Percentiles rank a stretch among this genome's conserved stretches.
Conservation (phyloP, 2,797 vertebrate genomes). For the Iguana delicatissima region DNA sequence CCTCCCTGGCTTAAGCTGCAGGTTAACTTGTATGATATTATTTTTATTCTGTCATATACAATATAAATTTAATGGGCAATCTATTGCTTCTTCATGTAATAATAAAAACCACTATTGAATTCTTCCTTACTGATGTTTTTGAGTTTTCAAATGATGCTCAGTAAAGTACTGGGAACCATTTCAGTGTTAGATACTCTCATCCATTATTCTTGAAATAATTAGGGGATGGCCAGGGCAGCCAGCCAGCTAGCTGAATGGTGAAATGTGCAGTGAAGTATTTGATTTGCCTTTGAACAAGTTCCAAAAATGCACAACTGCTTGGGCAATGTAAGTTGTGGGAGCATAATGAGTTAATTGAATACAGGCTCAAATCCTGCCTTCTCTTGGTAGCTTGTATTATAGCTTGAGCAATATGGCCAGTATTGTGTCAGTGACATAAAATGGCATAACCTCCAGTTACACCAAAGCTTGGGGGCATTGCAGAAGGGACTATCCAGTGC, state of each 20-base stretch:
- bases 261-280: too few species aligned
- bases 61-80: not conserved
- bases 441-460: too few species aligned
- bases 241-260: too few species aligned
- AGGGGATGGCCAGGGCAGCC: too few species aligned
- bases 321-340: too few species aligned
- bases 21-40: not conserved
- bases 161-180: not conserved
- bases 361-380: not conserved
- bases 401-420: not conserved
- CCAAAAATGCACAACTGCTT: not conserved
- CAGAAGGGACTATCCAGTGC: too few species aligned
- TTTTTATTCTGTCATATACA: not conserved
- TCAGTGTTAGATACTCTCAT: not conserved
- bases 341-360: too few species aligned
- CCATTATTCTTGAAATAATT: not conserved
- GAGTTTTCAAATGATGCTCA: not conserved
- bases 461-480: too few species aligned
- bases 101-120: not conserved
- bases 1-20: not conserved
- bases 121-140: too few species aligned
- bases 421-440: too few species aligned
- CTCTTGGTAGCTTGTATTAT: not conserved
- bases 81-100: not conserved
- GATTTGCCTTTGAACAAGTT: too few species aligned